Conservation (phyloP, 2,113 vertebrate species). For the Pterocles burchelli region DNA sequence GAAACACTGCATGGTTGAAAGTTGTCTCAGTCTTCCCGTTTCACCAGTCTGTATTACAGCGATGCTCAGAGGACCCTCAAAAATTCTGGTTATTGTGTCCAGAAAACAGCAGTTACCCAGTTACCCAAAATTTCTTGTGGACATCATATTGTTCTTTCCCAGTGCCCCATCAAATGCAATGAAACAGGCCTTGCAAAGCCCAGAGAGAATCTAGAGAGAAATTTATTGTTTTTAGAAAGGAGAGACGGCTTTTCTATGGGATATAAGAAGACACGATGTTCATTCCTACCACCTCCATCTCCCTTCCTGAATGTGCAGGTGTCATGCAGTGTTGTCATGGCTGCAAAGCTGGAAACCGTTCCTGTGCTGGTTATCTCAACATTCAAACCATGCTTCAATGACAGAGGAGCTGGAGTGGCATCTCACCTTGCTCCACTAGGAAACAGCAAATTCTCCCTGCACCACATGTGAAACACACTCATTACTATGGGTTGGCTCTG, state of each 20-base stretch:
- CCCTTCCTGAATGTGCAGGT: background rate
- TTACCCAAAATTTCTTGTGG: background rate
- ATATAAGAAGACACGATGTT: background rate
- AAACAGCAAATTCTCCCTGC: background rate
- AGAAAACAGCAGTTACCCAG: background rate
- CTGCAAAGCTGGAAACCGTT: background rate
- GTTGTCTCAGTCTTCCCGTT: background rate
- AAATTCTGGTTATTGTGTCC: background rate
- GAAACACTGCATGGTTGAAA: background rate
- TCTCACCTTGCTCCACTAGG: background rate
- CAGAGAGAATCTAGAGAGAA: background rate
- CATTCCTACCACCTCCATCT: background rate
- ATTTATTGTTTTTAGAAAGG: background rate
- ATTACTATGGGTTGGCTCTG: background rate
- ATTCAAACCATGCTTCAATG: background rate
- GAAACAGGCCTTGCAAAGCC: background rate
- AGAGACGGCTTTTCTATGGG: background rate
- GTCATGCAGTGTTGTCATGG: rapidly evolving
- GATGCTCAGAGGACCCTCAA: background rate
- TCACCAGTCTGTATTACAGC: background rate
- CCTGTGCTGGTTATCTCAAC: background rate
- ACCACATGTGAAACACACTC: background rate
- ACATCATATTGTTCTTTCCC: background rate
- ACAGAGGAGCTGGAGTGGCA: background rate
- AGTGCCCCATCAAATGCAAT: background rate